Evolutionary conservation across 2,888 invertebrate genomes (phyloP).

Genomic region (Hydraecia micacea): DNA sequence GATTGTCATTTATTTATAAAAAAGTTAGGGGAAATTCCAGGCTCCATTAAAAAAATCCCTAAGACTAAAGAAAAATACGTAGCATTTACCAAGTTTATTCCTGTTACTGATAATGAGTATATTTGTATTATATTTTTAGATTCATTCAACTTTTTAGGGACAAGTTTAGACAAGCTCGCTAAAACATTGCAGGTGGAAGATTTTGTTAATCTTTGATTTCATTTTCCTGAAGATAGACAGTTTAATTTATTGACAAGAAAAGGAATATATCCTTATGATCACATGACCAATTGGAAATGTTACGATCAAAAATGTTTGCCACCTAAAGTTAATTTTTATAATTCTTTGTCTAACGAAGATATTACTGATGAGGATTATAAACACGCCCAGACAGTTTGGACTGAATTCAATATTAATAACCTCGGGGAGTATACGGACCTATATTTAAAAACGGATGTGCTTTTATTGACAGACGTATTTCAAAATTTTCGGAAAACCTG

Average conservation of each 20-base stretch:
- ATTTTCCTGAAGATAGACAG: neutral
- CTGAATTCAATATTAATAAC: too few species aligned
- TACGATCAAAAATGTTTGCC: neutral
- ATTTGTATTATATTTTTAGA: too few species aligned
- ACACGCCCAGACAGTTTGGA: too few species aligned
- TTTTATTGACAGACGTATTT: neutral
- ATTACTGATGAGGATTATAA: neutral
- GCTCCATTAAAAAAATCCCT: too few species aligned
- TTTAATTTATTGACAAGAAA: too few species aligned
- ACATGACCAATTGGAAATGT: neutral
- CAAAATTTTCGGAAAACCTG: neutral
- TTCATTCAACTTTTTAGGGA: neutral
- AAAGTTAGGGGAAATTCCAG: too few species aligned
- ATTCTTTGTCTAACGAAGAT: neutral
- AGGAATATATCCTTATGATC: neutral
- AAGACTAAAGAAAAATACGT: neutral
- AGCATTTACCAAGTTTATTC: neutral
- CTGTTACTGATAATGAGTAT: neutral
- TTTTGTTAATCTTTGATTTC: neutral
- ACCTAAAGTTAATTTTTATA: neutral
- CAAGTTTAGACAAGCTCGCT: neutral
- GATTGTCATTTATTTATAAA: neutral
- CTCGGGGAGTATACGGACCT: neutral
- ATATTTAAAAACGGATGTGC: neutral
- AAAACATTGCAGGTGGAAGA: neutral